Percentiles rank a stretch among this genome's conserved stretches.
These are phyloP conservation scores for Neosilurus hyrtlii DNA, from an alignment of 2,797 vertebrate species.

Conservation along the genomic window DNA sequence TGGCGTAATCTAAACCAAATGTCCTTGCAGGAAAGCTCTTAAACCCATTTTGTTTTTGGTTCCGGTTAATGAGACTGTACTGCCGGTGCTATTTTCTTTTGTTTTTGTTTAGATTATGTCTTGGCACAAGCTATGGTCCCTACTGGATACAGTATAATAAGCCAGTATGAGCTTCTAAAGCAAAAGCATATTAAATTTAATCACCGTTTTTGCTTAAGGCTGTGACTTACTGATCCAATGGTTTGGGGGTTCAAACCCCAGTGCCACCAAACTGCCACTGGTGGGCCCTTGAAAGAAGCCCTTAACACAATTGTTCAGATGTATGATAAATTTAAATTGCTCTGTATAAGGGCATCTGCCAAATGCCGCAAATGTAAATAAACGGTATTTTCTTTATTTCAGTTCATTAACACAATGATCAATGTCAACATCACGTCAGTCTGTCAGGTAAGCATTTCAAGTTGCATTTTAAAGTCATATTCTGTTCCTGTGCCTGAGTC, in stretches of 20 bases:
- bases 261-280: too few relatives aligned
- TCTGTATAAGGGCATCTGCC: too few relatives aligned
- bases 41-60: not conserved
- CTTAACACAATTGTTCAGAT: too few relatives aligned
- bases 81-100: not conserved
- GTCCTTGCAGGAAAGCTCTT: not conserved
- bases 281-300: too few relatives aligned
- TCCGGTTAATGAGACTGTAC: not conserved
- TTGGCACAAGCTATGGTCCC: not conserved
- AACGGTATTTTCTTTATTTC: slow-evolving; percentile 54
- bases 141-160: not conserved
- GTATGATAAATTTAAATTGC: too few relatives aligned
- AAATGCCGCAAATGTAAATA: not conserved
- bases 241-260: too few relatives aligned
- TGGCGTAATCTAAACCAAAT: not conserved
- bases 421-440: slow-evolving; percentile 88
- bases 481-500: not conserved
- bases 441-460: slow-evolving; percentile 78
- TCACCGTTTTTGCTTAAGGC: not conserved
- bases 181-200: not conserved
- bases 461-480: not conserved
- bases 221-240: too few relatives aligned
- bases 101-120: not conserved
- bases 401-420: slow-evolving; percentile 85
- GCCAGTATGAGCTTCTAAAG: not conserved